Conservation (phyloP, 2,888 invertebrate genomes). For the Prenolepis imparis region DNA sequence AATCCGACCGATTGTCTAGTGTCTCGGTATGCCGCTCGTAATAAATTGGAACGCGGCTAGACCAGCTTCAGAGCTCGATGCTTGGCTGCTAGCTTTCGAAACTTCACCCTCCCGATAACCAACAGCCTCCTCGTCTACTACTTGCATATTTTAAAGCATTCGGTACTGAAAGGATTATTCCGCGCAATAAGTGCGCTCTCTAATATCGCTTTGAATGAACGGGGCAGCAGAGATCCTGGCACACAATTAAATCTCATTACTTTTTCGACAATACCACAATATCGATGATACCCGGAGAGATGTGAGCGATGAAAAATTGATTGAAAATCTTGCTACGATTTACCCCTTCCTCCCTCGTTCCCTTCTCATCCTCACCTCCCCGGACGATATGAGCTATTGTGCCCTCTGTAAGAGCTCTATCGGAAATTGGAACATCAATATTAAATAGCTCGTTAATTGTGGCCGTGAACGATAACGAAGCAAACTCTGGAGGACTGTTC, state of each 20-base stretch:
- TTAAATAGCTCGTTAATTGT: conserved; percentile 50
- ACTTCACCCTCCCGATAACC: conserved; percentile 10
- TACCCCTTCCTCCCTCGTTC: neutral
- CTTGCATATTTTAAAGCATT: conserved; percentile 11
- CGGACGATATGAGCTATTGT: conserved; percentile 23
- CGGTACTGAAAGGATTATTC: conserved; percentile 29
- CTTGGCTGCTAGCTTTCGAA: neutral
- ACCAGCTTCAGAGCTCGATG: neutral
- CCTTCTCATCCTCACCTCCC: neutral
- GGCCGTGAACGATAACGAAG: conserved; percentile 36
- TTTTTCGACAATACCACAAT: conserved; percentile 13
- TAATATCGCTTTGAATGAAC: neutral
- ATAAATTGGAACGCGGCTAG: conserved; percentile 26
- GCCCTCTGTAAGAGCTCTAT: conserved; percentile 23
- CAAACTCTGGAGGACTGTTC: conserved; percentile 29
- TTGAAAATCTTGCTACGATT: conserved; percentile 23
- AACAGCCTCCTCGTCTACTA: neutral
- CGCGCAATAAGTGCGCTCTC: neutral
- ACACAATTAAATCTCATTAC: conserved; percentile 25
- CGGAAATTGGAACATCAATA: conserved; percentile 50
- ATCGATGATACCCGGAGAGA: neutral
- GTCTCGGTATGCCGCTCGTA: neutral
- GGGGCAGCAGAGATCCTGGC: neutral
- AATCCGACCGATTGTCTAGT: conserved; percentile 26
- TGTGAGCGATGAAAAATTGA: conserved; percentile 14